phyloP scores from a whole-genome alignment of 2,888 invertebrate species.

The Caenorhabditis macrosperma region DNA sequence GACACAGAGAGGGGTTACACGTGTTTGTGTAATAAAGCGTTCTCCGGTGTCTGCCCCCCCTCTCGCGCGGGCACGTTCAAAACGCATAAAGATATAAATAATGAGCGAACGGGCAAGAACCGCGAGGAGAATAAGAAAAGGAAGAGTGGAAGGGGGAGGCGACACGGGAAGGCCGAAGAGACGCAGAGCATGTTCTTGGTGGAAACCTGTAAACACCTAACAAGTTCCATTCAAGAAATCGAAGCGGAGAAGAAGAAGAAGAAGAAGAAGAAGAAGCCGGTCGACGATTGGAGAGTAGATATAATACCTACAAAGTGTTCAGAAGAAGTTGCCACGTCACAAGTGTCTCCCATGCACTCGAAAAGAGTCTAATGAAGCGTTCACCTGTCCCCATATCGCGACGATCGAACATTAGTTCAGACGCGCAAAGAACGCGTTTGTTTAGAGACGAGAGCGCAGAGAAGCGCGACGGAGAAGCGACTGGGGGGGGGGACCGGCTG shows the following conservation, averaged over 20 bases:
- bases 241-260: constrained; percentile 1
- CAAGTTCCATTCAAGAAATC: constrained; percentile 48
- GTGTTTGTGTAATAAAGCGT: constrained; percentile 53
- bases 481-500: constrained; percentile 29
- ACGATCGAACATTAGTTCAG: constrained; percentile 21
- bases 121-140: constrained; percentile 9
- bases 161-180: background rate
- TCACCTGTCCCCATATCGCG: background rate
- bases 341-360: background rate
- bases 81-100: constrained; percentile 57
- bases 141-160: constrained; percentile 9
- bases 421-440: constrained; percentile 29
- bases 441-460: background rate
- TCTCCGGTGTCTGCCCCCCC: constrained; percentile 34
- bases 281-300: background rate
- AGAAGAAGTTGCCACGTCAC: background rate
- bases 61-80: constrained; percentile 33
- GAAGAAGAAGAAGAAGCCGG: constrained; percentile 5
- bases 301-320: background rate
- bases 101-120: constrained; percentile 38
- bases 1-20: constrained; percentile 24
- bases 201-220: constrained; percentile 53
- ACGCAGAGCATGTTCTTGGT: constrained; percentile 30
- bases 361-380: background rate
- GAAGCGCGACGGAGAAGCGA: constrained; percentile 23